These are phyloP conservation scores for Poeciliopsis presidionis DNA, from an alignment of 2,797 vertebrate genomes.

Conservation along the genomic window DNA sequence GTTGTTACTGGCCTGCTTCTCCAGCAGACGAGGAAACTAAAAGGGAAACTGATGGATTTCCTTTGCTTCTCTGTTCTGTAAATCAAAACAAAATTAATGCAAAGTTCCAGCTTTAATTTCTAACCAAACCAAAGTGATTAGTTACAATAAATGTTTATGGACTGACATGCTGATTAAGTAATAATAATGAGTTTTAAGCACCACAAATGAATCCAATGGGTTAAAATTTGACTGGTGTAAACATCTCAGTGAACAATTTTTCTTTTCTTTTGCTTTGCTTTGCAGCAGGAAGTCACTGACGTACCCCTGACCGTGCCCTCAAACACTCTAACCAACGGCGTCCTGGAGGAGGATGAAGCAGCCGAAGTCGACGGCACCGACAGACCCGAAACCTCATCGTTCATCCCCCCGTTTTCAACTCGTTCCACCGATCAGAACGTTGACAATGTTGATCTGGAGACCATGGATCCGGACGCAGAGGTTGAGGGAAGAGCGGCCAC, in stretches of 20 bases:
- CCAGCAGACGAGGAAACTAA: conserved; percentile 39
- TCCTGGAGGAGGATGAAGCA: conserved; percentile 63
- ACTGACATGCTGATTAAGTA: neutral
- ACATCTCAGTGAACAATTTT: neutral
- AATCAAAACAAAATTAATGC: neutral
- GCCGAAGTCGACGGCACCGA: conserved; percentile 50
- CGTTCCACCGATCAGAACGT: conserved; percentile 9
- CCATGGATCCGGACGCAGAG: conserved; percentile 35
- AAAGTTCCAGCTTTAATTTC: neutral
- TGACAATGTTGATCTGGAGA: conserved; percentile 33
- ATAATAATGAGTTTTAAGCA: neutral
- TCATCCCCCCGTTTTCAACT: conserved; percentile 35
- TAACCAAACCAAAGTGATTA: neutral
- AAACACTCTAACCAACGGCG: conserved; percentile 75
- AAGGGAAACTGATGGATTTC: conserved; percentile 24
- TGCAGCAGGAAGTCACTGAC: conserved; percentile 78
- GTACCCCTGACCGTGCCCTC: conserved; percentile 64
- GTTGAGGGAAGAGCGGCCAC: conserved; percentile 57
- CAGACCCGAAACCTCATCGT: neutral
- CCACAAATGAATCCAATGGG: neutral
- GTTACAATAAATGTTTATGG: neutral
- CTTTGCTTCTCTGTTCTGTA: conserved; percentile 12
- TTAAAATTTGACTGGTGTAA: neutral
- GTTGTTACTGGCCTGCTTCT: conserved; percentile 47
- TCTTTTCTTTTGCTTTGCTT: conserved; percentile 27